Evolutionary conservation across 2,888 invertebrate species (phyloP), one percentile per base, ranked within the genome.

Genomic region (Adelphocoris suturalis): DNA sequence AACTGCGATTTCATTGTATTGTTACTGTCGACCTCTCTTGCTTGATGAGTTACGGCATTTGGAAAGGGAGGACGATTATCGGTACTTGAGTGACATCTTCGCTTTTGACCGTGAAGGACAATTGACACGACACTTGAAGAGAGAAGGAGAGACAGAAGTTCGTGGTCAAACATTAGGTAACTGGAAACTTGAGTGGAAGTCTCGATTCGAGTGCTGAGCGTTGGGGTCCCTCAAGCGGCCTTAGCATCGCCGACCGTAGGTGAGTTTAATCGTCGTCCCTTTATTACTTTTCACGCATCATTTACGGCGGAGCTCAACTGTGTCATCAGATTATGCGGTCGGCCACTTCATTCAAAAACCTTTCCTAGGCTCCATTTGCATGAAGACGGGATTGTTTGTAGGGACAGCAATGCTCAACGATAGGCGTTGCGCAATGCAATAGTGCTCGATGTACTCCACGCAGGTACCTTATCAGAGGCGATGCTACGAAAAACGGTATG

Each of bases 241-340:
- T 16, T 68, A 11, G 23, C 57, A 16, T n/a, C 16, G 9, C 19
- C 19, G 68, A 68, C 11, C 82, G 47, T 52, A 52, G 82, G 82
- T 82, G 82, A 23, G 52, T 82, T 82, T 82, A 82, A 82, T 82
- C 82, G 82, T 14, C 78, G 78, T 46, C 14, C 82, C 82, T 82
- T 82, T 82, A 82, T 82, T 48, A 82, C 82, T 82, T 82, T 82
- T 82, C 82, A 82, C 47, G 82, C 82, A 82, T 82, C 82, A 82
- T 82, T 82, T 82, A 82, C 82, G 27, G 14, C 82, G 82, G 19
- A 46, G 47, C 82, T 82, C 82, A 82, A 82, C 82, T 82, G 82
- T 82, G 82, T 82, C 82, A 82, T 82, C 82, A 82, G 82, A 82
- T 82, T 82, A 82, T 52, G 19, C 52, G 46, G 27, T 52, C 48